These are phyloP conservation scores for Antitype chi DNA, from an alignment of 2,888 invertebrate species.

Conservation along the genomic window DNA sequence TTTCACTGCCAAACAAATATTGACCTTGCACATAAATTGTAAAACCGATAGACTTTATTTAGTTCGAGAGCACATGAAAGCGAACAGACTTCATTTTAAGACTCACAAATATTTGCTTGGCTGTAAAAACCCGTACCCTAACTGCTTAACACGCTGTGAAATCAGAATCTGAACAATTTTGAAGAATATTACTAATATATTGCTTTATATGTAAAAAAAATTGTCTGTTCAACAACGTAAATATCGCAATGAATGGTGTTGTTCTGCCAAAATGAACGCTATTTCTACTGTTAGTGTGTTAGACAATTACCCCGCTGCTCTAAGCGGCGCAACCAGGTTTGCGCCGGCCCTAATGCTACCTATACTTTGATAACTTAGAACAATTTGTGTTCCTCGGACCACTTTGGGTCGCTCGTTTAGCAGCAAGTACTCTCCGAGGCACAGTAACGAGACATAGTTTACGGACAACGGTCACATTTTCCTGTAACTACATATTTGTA, in stretches of 20 bases:
- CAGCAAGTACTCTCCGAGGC: constrained; percentile 44
- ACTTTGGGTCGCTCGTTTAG: constrained; percentile 53
- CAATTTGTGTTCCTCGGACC: constrained; percentile 54
- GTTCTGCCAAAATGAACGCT: too few species aligned
- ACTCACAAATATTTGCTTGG: neutral
- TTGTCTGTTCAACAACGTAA: too few species aligned
- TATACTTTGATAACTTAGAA: constrained; percentile 53
- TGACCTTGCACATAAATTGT: neutral
- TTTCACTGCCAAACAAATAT: neutral
- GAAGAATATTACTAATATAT: too few species aligned
- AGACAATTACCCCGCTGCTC: too few species aligned
- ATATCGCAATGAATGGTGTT: too few species aligned
- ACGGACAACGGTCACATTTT: constrained; percentile 36
- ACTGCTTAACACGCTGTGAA: too few species aligned
- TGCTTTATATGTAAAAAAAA: too few species aligned
- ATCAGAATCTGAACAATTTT: too few species aligned
- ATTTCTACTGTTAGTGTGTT: too few species aligned
- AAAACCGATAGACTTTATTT: neutral
- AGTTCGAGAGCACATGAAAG: neutral
- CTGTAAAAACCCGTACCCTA: neutral
- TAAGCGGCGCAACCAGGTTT: neutral
- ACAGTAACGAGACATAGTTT: constrained; percentile 43
- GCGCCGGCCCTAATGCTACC: constrained; percentile 1
- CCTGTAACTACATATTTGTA: constrained; percentile 43
- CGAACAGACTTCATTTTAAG: neutral